phyloP scores from a whole-genome alignment of 64 coral and sea anemone species.

The Platygyra sinensis region DNA sequence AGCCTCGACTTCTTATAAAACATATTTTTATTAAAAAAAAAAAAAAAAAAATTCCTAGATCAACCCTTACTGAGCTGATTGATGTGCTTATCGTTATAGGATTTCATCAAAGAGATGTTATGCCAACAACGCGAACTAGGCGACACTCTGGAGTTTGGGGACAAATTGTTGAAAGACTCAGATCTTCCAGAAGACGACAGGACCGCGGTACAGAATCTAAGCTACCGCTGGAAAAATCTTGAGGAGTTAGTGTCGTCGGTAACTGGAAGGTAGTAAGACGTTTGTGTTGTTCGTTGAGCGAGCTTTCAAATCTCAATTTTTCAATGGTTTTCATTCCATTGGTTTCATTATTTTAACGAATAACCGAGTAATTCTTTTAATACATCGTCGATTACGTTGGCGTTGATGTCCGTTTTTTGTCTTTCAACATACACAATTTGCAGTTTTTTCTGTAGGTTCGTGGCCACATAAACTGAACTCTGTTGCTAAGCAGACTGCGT shows the following conservation, averaged over 20 bases:
- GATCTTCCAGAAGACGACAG: conserved; percentile 71
- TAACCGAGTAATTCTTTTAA: too few relatives aligned
- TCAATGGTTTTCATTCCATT: too few relatives aligned
- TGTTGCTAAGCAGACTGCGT: too few relatives aligned
- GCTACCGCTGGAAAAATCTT: conserved; percentile 82
- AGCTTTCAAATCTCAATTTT: neutral
- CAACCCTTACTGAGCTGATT: neutral
- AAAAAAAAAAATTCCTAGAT: too few relatives aligned
- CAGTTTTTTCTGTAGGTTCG: too few relatives aligned
- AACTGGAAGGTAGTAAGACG: conserved; percentile 52
- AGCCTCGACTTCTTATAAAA: too few relatives aligned
- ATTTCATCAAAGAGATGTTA: conserved; percentile 67
- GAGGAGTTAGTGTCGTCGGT: conserved; percentile 79
- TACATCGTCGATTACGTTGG: too few relatives aligned
- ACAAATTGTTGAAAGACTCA: conserved; percentile 68
- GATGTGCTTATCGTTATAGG: neutral
- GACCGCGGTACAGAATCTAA: conserved; percentile 60
- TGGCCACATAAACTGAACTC: too few relatives aligned
- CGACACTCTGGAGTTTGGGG: conserved; percentile 54
- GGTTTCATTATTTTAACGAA: too few relatives aligned
- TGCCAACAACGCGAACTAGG: conserved; percentile 72
- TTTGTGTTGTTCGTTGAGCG: neutral
- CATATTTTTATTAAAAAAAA: too few relatives aligned
- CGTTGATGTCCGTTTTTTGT: too few relatives aligned
- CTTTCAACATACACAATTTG: too few relatives aligned